A percentile compares a stretch with the other conserved stretches of the same genome.
Conservation (phyloP, 2,797 vertebrate genomes). For the Erpetoichthys calabaricus region DNA sequence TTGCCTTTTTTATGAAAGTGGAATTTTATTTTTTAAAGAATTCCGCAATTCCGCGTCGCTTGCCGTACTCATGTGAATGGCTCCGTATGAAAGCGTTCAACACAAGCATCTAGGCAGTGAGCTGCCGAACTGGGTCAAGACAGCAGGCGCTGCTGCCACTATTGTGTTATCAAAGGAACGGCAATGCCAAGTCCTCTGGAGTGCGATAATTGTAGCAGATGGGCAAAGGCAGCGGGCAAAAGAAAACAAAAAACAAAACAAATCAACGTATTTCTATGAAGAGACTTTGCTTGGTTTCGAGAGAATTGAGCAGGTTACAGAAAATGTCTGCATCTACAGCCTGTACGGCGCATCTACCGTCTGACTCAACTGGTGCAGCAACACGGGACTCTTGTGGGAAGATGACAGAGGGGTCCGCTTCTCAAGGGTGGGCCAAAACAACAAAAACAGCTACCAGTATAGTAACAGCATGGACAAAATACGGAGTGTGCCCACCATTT, state of each 20-base stretch:
- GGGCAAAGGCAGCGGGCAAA: conserved; percentile 38
- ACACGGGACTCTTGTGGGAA: too few relatives aligned
- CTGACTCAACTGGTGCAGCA: too few relatives aligned
- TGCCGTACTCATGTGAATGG: conserved; percentile 59
- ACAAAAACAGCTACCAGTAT: too few relatives aligned
- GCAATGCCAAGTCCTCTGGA: conserved; percentile 38
- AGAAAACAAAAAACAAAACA: conserved; percentile 32
- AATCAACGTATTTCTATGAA: conserved; percentile 12
- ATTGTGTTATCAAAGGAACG: conserved; percentile 45
- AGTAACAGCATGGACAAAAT: too few relatives aligned
- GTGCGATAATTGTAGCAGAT: conserved; percentile 44
- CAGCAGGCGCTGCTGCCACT: conserved; percentile 46
- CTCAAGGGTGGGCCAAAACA: too few relatives aligned
- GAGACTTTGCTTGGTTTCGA: conserved; percentile 19
- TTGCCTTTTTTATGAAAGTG: conserved; percentile 77
- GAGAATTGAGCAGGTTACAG: conserved; percentile 19
- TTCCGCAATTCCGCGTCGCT: conserved; percentile 59
- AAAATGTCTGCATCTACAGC: conserved; percentile 4
- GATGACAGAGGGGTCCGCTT: too few relatives aligned
- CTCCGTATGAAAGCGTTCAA: conserved; percentile 66
- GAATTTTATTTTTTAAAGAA: conserved; percentile 91
- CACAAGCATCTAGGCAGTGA: conserved; percentile 55
- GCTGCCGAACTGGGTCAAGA: conserved; percentile 63
- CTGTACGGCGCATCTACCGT: conserved; percentile 9
- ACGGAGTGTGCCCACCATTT: too few relatives aligned